Evolutionary conservation across 2,113 vertebrate species (phyloP).

Genomic region (Camelus bactrianus): DNA sequence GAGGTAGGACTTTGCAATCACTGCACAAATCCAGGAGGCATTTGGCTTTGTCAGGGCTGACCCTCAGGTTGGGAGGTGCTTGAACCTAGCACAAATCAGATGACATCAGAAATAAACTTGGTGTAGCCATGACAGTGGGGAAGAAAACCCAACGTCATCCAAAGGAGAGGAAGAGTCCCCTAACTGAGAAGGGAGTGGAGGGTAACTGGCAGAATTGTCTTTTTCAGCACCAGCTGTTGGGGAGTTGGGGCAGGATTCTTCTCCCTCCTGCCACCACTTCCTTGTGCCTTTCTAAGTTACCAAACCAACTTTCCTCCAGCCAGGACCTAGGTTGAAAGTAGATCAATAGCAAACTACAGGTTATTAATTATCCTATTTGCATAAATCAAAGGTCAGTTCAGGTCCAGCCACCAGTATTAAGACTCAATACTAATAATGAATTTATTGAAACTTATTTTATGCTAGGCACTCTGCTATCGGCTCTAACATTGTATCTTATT

Average conservation of each 20-base stretch:
- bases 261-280: neutral
- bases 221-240: neutral
- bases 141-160: neutral
- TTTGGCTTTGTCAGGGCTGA: neutral
- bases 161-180: neutral
- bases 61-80: neutral
- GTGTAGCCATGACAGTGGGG: neutral
- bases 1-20: neutral
- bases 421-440: neutral
- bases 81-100: neutral
- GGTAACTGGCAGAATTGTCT: neutral
- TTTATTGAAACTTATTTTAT: constrained; percentile 19
- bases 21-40: neutral
- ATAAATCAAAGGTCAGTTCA: neutral
- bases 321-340: neutral
- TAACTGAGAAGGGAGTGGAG: neutral
- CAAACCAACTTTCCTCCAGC: neutral
- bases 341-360: neutral
- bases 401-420: neutral
- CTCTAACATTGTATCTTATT: neutral
- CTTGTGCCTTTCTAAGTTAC: neutral
- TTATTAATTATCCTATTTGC: neutral
- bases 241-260: neutral
- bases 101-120: neutral
- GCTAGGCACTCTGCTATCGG: neutral